Conservation (phyloP, 2,797 vertebrate genomes). For the Petrocephalus sullivani region DNA sequence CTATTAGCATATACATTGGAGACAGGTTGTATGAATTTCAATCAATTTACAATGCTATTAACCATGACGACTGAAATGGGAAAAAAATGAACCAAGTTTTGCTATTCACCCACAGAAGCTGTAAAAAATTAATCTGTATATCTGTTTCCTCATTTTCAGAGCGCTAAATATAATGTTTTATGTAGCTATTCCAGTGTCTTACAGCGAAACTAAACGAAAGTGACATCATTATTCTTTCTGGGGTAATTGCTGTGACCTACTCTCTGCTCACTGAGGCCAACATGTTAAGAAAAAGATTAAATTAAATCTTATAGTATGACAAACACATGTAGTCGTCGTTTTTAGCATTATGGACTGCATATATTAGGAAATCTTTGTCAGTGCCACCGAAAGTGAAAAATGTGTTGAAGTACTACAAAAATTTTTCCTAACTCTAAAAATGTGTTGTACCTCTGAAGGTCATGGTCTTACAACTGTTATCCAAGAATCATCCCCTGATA, state of each 20-base stretch:
- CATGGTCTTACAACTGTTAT: slow-evolving; percentile 16
- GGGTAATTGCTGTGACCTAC: slow-evolving; percentile 16
- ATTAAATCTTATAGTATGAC: neutral
- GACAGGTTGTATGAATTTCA: slow-evolving; percentile 7
- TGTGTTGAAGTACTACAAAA: neutral
- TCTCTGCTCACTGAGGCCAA: slow-evolving; percentile 8
- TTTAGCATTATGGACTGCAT: neutral
- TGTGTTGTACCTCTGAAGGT: slow-evolving; percentile 11
- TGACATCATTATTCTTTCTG: slow-evolving; percentile 14
- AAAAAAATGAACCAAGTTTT: slow-evolving; percentile 3
- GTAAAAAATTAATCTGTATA: neutral
- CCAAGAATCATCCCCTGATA: slow-evolving; percentile 9
- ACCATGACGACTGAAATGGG: neutral
- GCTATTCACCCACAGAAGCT: neutral
- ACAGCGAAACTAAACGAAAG: slow-evolving; percentile 8
- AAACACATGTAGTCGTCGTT: neutral
- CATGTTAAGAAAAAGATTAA: slow-evolving; percentile 8
- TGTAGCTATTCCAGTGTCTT: slow-evolving; percentile 4
- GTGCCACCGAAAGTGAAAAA: neutral
- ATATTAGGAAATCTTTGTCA: neutral
- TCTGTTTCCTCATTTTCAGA: neutral
- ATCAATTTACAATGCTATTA: neutral
- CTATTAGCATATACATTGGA: slow-evolving; percentile 18
- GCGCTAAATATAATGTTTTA: neutral
- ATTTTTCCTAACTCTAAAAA: neutral